Evolutionary conservation across 2,113 vertebrate genomes (phyloP).

Genomic region (Psammodynastes pulverulentus): DNA sequence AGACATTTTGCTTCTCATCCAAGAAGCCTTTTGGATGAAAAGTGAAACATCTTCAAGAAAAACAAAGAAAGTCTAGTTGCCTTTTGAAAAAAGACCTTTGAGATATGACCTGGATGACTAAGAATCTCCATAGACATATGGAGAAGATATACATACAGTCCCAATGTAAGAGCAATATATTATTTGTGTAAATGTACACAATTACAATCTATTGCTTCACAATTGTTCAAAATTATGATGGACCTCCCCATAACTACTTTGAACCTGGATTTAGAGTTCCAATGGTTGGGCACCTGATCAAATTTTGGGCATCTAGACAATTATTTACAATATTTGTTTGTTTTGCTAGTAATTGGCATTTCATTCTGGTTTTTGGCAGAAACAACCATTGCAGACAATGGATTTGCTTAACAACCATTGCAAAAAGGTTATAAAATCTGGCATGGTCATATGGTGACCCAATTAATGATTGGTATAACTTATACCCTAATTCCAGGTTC

Average conservation of each 20-base stretch:
- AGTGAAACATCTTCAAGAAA: not conserved
- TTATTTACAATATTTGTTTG: not conserved
- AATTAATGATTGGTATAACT: not conserved
- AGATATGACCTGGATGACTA: not conserved
- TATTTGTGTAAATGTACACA: not conserved
- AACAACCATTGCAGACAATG: not conserved
- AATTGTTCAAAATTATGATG: not conserved
- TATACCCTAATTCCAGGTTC: not conserved
- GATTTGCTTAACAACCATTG: not conserved
- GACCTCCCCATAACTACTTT: not conserved
- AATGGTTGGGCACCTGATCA: not conserved
- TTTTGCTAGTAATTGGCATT: not conserved
- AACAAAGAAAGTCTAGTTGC: not conserved
- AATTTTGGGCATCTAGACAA: not conserved
- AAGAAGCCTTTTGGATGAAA: not conserved
- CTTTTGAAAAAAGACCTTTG: not conserved
- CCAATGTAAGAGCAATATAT: no score
- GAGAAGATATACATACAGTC: not conserved
- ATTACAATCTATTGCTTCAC: not conserved
- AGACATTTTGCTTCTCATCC: not conserved
- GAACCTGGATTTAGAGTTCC: not conserved
- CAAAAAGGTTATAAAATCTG: not conserved
- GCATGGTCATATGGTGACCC: not conserved
- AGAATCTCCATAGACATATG: not conserved
- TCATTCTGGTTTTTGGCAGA: not conserved